Base-by-base conservation (phyloP, 2,888 invertebrate species). In the Scelioninae gen. 1 region DNA sequence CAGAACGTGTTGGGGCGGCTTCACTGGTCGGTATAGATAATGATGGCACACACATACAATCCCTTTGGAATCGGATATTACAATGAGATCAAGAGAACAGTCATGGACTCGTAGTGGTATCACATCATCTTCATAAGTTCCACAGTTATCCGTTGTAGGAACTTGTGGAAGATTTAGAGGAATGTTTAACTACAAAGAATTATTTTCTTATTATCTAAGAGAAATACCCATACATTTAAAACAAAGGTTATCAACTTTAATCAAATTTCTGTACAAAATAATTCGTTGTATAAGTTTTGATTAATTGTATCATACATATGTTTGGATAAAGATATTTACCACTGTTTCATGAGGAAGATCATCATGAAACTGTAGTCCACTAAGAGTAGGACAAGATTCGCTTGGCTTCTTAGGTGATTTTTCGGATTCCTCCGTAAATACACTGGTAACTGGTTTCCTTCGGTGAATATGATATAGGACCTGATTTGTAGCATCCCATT, bases 281-380 rank as follows among this genome's bases (percentile, higher is more conserved):
- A 23, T 23, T 23, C 23, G n/a, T n/a, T 23, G 23, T 1, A 23
- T 23, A 4, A 23, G 1, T 23, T 23, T 23, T 23, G 23, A 23
- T 23, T 23, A 23, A 23, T 23, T 23, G n/a, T n/a, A 23, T 23
- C 23, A 23, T 23, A 23, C 2, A 23, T 23, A 23, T 23, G 23
- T 23, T 23, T 23, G 23, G 23, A 23, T 23, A 4, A 23, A 3
- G 53, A 56, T 16, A 63, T 29, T 43, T 93, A 97, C 96, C 92
- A 97, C 97, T 84, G 97, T 97, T 92, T 97, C 97, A 85, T 97
- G 96, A 0, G 97, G 97, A 87, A 96, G 93, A 90, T 96, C 96
- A 51, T 96, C 96, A 89, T 97, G 97, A 91, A 97, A 97, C 92
- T 97, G 97, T 74, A 97, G 93, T 11, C 97, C 97, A 7, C 97